Conservation (phyloP, 37 sponge, comb jelly and placozoan genomes). For the Cliona cf. orientalis region DNA sequence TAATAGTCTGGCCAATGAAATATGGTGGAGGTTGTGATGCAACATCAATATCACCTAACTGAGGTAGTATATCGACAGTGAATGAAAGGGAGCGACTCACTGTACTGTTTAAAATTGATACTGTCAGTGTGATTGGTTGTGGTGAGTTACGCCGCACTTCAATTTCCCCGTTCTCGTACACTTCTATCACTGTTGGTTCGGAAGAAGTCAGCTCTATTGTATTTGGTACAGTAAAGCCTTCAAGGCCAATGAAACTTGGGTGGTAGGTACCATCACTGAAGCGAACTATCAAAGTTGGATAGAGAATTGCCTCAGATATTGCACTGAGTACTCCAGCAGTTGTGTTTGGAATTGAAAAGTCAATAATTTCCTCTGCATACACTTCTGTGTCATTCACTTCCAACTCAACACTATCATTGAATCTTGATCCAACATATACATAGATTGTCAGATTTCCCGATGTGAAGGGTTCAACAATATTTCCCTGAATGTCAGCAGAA, state of each 20-base stretch:
- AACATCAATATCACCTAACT: constrained; percentile 64
- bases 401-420: background rate
- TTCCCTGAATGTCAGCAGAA: background rate
- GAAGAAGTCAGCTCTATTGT: constrained; percentile 48
- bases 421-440: constrained; percentile 9
- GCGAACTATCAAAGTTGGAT: constrained; percentile 23
- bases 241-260: constrained; percentile 18
- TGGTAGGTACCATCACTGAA: constrained; percentile 54
- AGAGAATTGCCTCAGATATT: background rate
- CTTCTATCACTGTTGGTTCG: constrained; percentile 28
- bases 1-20: background rate
- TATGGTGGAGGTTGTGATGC: background rate
- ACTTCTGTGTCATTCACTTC: constrained; percentile 38
- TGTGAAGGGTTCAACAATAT: background rate
- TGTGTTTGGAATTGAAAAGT: constrained; percentile 7
- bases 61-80: constrained; percentile 41
- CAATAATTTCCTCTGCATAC: constrained; percentile 7
- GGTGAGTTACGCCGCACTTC: constrained; percentile 29
- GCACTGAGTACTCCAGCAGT: background rate
- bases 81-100: background rate
- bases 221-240: constrained; percentile 17
- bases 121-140: too few species aligned
- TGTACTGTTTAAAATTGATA: too few species aligned
- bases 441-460: constrained; percentile 23
- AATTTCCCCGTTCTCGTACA: constrained; percentile 23